A percentile compares a stretch with the other conserved stretches of the same genome.
phyloP scores from a whole-genome alignment of 2,113 vertebrate species.

The Seriola dumerili region DNA sequence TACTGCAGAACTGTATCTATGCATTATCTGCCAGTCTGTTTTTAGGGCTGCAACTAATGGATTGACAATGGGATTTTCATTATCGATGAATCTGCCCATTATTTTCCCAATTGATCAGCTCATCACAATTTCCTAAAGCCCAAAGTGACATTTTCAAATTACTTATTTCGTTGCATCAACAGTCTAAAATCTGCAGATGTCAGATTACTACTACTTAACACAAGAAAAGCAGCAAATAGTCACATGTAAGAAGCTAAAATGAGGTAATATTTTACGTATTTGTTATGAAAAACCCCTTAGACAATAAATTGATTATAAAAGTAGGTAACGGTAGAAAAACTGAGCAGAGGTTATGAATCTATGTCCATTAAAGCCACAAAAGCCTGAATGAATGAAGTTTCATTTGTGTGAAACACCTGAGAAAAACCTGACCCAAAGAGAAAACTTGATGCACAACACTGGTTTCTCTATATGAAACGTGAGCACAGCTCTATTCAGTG shows the following conservation, averaged over 20 bases:
- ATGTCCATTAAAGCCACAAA: not conserved
- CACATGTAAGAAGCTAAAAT: not conserved
- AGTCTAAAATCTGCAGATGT: too few species aligned
- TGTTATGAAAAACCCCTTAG: not conserved
- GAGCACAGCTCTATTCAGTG: constrained; percentile 27
- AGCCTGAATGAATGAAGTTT: constrained; percentile 13
- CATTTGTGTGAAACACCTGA: constrained; percentile 4
- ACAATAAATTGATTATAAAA: not conserved
- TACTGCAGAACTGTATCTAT: not conserved
- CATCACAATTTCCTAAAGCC: too few species aligned
- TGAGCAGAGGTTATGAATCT: not conserved
- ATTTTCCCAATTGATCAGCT: not conserved
- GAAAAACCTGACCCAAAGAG: constrained; percentile 29
- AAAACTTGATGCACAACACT: constrained; percentile 28
- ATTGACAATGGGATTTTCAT: too few species aligned
- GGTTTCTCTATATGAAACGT: constrained; percentile 35
- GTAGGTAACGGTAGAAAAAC: not conserved
- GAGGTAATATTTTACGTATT: not conserved
- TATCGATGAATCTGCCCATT: not conserved
- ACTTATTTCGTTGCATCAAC: too few species aligned
- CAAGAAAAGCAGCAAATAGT: not conserved
- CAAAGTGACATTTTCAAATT: not conserved
- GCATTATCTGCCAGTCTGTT: not conserved
- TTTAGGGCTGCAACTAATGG: too few species aligned
- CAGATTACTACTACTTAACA: not conserved